These are phyloP conservation scores for Megalopta genalis DNA, from an alignment of 1,140 invertebrate genomes.

Conservation along the genomic window DNA sequence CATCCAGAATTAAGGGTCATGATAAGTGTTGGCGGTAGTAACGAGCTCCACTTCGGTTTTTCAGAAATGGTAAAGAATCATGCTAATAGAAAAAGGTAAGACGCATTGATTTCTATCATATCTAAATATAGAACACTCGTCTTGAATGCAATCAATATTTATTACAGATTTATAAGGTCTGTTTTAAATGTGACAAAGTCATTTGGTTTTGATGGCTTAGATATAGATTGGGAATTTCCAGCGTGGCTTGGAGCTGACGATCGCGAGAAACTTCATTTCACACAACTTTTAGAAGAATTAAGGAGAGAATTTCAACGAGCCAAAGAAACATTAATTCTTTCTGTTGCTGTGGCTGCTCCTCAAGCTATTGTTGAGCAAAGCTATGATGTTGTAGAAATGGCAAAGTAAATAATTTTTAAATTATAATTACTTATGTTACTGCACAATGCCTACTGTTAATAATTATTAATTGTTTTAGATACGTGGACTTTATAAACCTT, in stretches of 20 bases:
- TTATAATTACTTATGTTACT: constrained; percentile 2
- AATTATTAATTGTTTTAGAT: constrained; percentile 76
- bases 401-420: constrained; percentile 80
- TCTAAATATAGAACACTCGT: constrained; percentile 1
- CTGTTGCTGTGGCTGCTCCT: constrained; percentile 88
- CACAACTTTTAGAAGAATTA: constrained; percentile 86
- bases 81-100: constrained; percentile 83
- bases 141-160: background rate
- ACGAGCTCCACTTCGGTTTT: constrained; percentile 83
- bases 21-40: constrained; percentile 87
- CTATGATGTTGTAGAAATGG: constrained; percentile 88
- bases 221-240: constrained; percentile 95
- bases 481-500: constrained; percentile 91
- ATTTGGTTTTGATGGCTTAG: constrained; percentile 89
- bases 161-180: constrained; percentile 84
- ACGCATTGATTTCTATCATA: background rate
- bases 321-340: constrained; percentile 83
- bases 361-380: constrained; percentile 86
- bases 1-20: constrained; percentile 88
- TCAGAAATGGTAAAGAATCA: constrained; percentile 86
- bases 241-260: constrained; percentile 72
- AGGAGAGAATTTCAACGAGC: constrained; percentile 83
- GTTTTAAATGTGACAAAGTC: constrained; percentile 82
- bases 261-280: constrained; percentile 85
- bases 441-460: background rate